Evolutionary conservation across 2,797 vertebrate species (phyloP), one percentile per base, ranked within the genome.

Genomic region (Muscicapa comitata): DNA sequence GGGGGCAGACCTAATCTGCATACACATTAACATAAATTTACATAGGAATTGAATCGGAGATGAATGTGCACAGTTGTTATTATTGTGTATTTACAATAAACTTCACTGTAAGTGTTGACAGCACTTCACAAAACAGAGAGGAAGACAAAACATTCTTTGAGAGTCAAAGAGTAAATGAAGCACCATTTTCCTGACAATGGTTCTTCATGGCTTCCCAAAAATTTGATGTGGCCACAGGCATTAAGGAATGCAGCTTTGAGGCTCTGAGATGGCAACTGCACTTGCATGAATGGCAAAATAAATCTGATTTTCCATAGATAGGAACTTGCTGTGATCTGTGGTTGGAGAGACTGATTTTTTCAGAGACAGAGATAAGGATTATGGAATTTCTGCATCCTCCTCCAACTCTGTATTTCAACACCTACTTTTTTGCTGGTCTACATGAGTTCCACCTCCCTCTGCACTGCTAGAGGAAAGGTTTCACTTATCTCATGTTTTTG

Each of bases 21-120:
- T 95, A n/a, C 10, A 11, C 31, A 96, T 96, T 96, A 96, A 68
- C 95, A 95, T 94, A 96, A 95, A 94, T 96, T 96, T 96, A 76
- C 92, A 97, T 92, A 70, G 95, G 92, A 95, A 93, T 88, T 75
- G 89, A 96, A 93, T 93, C 10, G 8, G 75, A 93, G 87, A 95
- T 93, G 87, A 96, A 96, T 96, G 87, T 24, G 21, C 23, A 13
- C 89, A 94, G 92, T 96, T 97, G 92, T 95, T 96, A 85, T 96
- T 94, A 96, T 96, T 95, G 96, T 96, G 89, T 96, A 97, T 97
- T 96, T 96, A 96, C 93, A 94, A 94, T 94, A 95, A 97, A 94
- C 85, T 91, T 93, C 90, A 94, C 88, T 92, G 68, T 94, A 91
- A 95, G 91, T 94, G 92, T 95, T 92, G 82, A 96, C 92, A 95